phyloP scores from a whole-genome alignment of 2,113 vertebrate genomes.

The Sylvietta virens region DNA sequence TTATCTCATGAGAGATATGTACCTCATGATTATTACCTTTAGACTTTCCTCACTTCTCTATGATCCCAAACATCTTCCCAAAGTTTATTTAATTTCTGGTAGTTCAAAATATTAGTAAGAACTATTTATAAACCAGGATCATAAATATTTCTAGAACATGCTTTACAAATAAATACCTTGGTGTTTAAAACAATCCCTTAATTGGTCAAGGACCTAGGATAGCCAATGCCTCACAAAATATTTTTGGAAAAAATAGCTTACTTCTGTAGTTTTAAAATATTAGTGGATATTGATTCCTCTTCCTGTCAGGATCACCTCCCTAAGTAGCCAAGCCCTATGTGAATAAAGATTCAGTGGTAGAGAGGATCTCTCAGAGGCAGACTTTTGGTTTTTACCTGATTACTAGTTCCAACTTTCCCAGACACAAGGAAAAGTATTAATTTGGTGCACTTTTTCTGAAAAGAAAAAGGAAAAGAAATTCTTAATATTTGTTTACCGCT shows the following conservation, averaged over 20 bases:
- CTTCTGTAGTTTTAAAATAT: not conserved
- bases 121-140: not conserved
- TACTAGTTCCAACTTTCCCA: not conserved
- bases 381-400: not conserved
- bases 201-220: not conserved
- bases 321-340: not conserved
- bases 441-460: fast-evolving
- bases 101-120: not conserved
- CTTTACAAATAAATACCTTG: not conserved
- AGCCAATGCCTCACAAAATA: not conserved
- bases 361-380: not conserved
- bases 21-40: not conserved
- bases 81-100: not conserved
- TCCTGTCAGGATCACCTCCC: not conserved
- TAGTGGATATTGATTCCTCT: not conserved
- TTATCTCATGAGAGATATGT: not conserved
- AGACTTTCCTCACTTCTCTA: not conserved
- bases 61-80: not conserved
- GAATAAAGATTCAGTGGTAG: not conserved
- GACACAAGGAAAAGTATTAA: not conserved
- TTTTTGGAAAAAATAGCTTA: not conserved
- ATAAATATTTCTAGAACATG: not conserved
- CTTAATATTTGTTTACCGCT: not conserved
- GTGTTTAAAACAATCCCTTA: not conserved
- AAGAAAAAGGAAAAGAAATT: not conserved